Conservation (phyloP, 2,888 invertebrate species). For the Phengaris arion region DNA sequence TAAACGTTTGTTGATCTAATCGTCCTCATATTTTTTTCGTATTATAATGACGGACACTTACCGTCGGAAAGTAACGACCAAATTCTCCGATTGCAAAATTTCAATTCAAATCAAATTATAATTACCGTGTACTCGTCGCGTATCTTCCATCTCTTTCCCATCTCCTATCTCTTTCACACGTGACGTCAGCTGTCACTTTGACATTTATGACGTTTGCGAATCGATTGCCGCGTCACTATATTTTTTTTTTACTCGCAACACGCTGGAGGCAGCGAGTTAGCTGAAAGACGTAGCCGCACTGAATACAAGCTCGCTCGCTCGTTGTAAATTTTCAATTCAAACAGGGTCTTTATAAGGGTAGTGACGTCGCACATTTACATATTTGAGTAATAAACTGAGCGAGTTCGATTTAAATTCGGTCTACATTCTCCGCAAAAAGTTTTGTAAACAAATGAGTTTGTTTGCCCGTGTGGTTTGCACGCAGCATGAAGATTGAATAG, state of each 20-base stretch:
- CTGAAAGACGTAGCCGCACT: constrained; percentile 77
- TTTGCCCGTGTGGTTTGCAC: neutral
- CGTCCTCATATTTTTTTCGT: too few relatives aligned
- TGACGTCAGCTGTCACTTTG: constrained; percentile 49
- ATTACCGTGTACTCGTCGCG: neutral
- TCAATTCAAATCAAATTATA: neutral
- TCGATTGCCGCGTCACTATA: constrained; percentile 6
- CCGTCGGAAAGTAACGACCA: too few relatives aligned
- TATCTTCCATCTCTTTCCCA: constrained; percentile 49
- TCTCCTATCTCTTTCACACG: constrained; percentile 58
- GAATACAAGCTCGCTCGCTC: constrained; percentile 67
- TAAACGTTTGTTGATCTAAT: too few relatives aligned
- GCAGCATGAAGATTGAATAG: neutral
- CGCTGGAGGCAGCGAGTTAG: constrained; percentile 63
- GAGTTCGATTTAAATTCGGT: constrained; percentile 70
- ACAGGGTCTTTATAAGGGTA: constrained; percentile 79
- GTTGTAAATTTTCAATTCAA: constrained; percentile 79
- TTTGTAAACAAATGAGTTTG: constrained; percentile 27
- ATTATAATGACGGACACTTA: too few relatives aligned
- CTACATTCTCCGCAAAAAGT: constrained; percentile 46
- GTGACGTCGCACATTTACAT: constrained; percentile 79
- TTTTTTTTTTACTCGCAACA: constrained; percentile 30
- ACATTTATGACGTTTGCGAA: constrained; percentile 25
- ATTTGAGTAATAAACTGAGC: constrained; percentile 77
- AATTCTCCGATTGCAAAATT: neutral